Percentiles rank a stretch among this genome's conserved stretches.
Conservation (phyloP, 2,113 vertebrate species). For the Pelusios castaneus region DNA sequence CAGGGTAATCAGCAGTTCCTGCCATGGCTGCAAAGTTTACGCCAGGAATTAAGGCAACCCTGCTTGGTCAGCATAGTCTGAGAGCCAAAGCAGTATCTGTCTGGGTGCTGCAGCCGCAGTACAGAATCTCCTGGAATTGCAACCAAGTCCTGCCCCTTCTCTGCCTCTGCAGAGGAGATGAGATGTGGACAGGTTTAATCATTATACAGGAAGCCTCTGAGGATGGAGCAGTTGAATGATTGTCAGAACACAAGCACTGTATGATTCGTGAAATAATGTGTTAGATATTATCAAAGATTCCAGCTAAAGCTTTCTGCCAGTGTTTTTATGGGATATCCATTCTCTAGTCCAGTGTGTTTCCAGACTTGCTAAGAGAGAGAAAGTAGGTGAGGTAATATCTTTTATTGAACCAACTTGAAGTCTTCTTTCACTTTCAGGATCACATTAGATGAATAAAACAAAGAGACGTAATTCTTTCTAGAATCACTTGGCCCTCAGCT, state of each 20-base stretch:
- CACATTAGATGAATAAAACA: not conserved
- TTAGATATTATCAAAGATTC: not conserved
- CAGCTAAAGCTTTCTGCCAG: not conserved
- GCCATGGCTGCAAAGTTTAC: not conserved
- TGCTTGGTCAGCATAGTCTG: not conserved
- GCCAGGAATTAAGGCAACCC: not conserved
- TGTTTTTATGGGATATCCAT: not conserved
- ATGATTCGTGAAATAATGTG: not conserved
- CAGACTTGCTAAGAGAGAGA: not conserved
- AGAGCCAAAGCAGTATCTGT: fast-evolving
- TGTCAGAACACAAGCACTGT: not conserved
- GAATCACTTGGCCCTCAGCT: not conserved
- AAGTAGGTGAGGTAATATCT: not conserved
- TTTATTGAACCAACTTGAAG: not conserved
- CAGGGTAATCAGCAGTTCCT: no score
- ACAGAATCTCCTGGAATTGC: fast-evolving
- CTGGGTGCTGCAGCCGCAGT: not conserved
- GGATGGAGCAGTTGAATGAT: not conserved
- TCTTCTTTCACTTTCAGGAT: not conserved
- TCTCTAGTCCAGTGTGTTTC: not conserved
- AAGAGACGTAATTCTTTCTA: not conserved
- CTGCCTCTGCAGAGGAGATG: not conserved
- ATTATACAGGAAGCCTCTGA: not conserved
- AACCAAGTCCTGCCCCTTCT: not conserved
- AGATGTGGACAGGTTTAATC: not conserved